These are phyloP conservation scores for Limnephilus lunatus DNA, from an alignment of 2,888 invertebrate genomes.

Conservation along the genomic window DNA sequence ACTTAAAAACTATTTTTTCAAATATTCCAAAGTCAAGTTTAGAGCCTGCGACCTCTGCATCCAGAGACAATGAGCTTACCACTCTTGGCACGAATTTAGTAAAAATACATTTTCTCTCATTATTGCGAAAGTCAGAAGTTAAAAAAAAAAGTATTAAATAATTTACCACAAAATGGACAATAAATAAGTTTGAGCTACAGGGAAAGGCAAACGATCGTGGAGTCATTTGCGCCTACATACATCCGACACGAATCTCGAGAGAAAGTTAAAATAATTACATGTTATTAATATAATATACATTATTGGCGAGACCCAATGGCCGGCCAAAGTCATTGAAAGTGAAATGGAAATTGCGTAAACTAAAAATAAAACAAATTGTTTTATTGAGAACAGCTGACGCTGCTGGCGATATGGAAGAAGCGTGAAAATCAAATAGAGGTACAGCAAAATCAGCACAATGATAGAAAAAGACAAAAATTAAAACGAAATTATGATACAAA, in stretches of 20 bases:
- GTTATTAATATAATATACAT: background rate
- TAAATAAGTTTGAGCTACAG: background rate
- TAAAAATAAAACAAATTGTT: conserved; percentile 4
- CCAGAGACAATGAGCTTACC: too few species aligned
- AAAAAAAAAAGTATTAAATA: background rate
- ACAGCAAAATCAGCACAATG: background rate
- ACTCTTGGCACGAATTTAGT: too few species aligned
- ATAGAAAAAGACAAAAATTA: background rate
- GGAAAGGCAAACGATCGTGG: background rate
- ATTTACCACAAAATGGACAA: background rate
- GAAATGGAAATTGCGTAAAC: conserved; percentile 20
- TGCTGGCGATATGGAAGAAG: background rate
- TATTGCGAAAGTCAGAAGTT: background rate
- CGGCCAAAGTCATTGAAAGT: conserved; percentile 15
- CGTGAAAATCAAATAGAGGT: background rate
- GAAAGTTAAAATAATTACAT: conserved; percentile 11
- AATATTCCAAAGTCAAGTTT: too few species aligned
- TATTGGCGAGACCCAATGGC: background rate
- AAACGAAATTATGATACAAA: background rate
- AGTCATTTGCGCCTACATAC: background rate
- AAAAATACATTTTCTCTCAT: too few species aligned
- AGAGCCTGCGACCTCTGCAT: too few species aligned
- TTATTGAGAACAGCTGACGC: conserved; percentile 29
- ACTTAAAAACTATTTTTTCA: too few species aligned
- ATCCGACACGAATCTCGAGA: conserved; percentile 9